Evolutionary conservation across 1,140 invertebrate species (phyloP).

Genomic region (Choristoneura fumiferana): DNA sequence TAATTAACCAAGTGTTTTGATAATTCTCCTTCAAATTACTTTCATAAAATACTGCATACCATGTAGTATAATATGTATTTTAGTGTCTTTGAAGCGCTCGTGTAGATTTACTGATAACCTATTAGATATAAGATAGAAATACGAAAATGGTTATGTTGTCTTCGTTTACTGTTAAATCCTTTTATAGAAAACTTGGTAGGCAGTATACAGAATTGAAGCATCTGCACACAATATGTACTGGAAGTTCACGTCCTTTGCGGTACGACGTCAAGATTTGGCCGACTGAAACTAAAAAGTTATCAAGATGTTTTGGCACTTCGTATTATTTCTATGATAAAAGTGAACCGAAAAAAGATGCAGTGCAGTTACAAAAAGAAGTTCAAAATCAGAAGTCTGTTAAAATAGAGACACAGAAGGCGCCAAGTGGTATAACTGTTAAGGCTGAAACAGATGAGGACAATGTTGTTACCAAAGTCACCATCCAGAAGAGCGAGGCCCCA

Average conservation of each 20-base stretch:
- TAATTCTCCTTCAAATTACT: too few species aligned
- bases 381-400: constrained; percentile 30
- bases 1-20: too few species aligned
- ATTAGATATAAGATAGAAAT: neutral
- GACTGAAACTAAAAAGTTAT: constrained; percentile 22
- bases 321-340: constrained; percentile 49
- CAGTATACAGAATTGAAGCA: constrained; percentile 43
- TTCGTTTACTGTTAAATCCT: constrained; percentile 46
- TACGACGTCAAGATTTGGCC: constrained; percentile 15
- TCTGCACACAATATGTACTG: constrained; percentile 37
- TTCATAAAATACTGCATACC: too few species aligned
- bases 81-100: too few species aligned
- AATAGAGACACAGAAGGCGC: constrained; percentile 45
- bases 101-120: too few species aligned
- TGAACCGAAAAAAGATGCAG: constrained; percentile 36
- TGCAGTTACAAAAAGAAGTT: constrained; percentile 24
- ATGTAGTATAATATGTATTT: too few species aligned
- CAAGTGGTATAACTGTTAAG: constrained; percentile 59
- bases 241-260: constrained; percentile 29
- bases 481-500: constrained; percentile 47
- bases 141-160: constrained; percentile 52
- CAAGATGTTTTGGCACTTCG: constrained; percentile 46
- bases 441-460: constrained; percentile 61
- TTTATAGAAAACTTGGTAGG: constrained; percentile 59
- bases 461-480: constrained; percentile 67